Conservation (phyloP, 2,797 vertebrate genomes). For the Podarcis lilfordi region DNA sequence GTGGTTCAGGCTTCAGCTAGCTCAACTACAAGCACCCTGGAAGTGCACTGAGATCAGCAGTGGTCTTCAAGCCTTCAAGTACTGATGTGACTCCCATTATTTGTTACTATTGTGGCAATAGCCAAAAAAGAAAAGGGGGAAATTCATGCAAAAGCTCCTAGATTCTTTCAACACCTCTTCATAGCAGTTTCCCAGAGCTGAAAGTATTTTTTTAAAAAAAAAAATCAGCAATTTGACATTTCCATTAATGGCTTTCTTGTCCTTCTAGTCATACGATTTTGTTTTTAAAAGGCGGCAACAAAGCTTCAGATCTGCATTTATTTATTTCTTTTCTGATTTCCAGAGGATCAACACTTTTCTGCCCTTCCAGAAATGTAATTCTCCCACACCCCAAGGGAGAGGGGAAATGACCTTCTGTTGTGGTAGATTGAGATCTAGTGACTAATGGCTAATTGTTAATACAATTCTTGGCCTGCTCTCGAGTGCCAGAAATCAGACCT, state of each 20-base stretch:
- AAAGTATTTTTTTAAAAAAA: not conserved
- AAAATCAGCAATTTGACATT: not conserved
- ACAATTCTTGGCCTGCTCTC: conserved; percentile 75
- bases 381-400: conserved; percentile 52
- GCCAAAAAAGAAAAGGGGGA: not conserved
- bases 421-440: conserved; percentile 71
- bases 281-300: conserved; percentile 1
- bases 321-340: conserved; percentile 24
- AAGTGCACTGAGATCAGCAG: no score
- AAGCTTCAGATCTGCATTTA: conserved; percentile 20
- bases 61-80: not conserved
- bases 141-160: not conserved
- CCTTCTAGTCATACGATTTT: not conserved
- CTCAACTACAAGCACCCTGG: not conserved
- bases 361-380: conserved; percentile 28
- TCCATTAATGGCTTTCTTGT: not conserved
- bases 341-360: conserved; percentile 43
- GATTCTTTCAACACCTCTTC: not conserved
- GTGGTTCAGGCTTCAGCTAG: not conserved
- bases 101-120: not conserved
- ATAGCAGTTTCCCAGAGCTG: not conserved
- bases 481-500: conserved; percentile 72
- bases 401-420: conserved; percentile 68
- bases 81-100: not conserved
- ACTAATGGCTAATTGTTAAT: conserved; percentile 79